phyloP scores from a whole-genome alignment of 2,888 invertebrate species.

The Stenurella melanura region DNA sequence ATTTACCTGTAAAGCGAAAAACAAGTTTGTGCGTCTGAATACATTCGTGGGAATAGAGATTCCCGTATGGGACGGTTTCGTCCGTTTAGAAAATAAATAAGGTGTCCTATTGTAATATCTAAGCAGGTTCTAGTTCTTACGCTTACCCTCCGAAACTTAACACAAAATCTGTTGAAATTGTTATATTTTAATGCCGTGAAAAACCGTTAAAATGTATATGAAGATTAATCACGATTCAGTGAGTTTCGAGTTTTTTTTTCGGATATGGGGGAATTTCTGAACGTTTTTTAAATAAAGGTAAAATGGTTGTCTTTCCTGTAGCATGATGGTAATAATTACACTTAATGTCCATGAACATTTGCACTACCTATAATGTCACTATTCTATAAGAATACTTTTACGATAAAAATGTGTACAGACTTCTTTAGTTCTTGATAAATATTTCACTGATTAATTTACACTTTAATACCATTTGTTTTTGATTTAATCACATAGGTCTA shows the following conservation, averaged over 20 bases:
- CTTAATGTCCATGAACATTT: not conserved
- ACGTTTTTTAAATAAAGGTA: not conserved
- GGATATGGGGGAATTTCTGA: slow-evolving; percentile 42
- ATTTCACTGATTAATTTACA: too few species aligned
- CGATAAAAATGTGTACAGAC: too few species aligned
- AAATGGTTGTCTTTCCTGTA: slow-evolving; percentile 15
- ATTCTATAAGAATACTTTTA: too few species aligned
- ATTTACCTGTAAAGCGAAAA: slow-evolving; percentile 67
- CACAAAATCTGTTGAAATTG: slow-evolving; percentile 56
- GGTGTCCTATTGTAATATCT: slow-evolving; percentile 58
- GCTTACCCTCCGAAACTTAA: slow-evolving; percentile 56
- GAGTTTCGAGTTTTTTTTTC: slow-evolving; percentile 58
- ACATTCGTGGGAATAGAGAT: slow-evolving; percentile 63
- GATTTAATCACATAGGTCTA: too few species aligned
- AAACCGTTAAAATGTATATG: slow-evolving; percentile 60
- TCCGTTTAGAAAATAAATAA: slow-evolving; percentile 63
- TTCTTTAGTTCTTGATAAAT: too few species aligned
- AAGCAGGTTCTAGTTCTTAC: slow-evolving; percentile 56
- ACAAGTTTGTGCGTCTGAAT: slow-evolving; percentile 60
- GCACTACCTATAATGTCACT: too few species aligned
- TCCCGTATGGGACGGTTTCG: slow-evolving; percentile 62
- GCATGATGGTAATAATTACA: not conserved
- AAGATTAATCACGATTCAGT: slow-evolving; percentile 54
- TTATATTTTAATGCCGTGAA: slow-evolving; percentile 50
- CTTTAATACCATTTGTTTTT: too few species aligned